These are phyloP conservation scores for fruit fly (Drosophila melanogaster) DNA, from an alignment of 1,140 invertebrate genomes.

Conservation along the genomic window DNA sequence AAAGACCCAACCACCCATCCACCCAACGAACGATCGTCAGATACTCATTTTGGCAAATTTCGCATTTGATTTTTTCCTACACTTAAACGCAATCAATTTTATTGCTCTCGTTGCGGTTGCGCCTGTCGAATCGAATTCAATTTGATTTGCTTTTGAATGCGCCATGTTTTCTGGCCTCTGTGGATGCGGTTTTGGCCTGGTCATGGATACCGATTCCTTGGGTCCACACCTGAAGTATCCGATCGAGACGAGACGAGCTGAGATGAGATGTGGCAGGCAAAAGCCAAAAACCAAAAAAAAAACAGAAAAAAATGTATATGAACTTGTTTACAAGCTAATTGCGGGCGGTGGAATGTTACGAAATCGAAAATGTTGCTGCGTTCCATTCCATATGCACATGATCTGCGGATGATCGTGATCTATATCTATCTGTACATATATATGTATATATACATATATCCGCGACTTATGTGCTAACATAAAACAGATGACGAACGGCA, in stretches of 20 bases:
- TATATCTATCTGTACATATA: background rate
- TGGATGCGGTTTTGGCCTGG: slow-evolving; percentile 7
- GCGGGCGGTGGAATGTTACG: slow-evolving; percentile 70
- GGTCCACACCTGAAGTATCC: slow-evolving; percentile 34
- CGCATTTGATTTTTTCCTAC: slow-evolving; percentile 77
- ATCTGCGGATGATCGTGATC: slow-evolving; percentile 44
- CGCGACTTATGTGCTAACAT: slow-evolving; percentile 72
- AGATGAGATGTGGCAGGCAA: slow-evolving; percentile 25
- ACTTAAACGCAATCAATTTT: slow-evolving; percentile 81
- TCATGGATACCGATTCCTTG: slow-evolving; percentile 40
- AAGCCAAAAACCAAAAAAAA: background rate
- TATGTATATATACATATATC: slow-evolving; percentile 17
- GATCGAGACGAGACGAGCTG: slow-evolving; percentile 1
- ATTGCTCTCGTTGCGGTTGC: slow-evolving; percentile 78
- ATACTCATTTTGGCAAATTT: slow-evolving; percentile 44
- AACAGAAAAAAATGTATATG: too few species aligned
- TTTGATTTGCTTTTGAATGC: slow-evolving; percentile 76
- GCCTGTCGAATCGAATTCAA: slow-evolving; percentile 76
- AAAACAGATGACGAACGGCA: slow-evolving; percentile 76
- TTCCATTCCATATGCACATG: slow-evolving; percentile 73
- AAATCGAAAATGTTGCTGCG: slow-evolving; percentile 47
- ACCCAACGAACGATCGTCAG: too few species aligned
- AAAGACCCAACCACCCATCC: background rate
- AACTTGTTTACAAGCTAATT: slow-evolving; percentile 68
- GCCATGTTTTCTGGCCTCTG: slow-evolving; percentile 21